A percentile compares a stretch with the other conserved stretches of the same genome.
These are phyloP conservation scores for Argynnis bischoffii DNA, from an alignment of 2,888 invertebrate species.

Conservation along the genomic window DNA sequence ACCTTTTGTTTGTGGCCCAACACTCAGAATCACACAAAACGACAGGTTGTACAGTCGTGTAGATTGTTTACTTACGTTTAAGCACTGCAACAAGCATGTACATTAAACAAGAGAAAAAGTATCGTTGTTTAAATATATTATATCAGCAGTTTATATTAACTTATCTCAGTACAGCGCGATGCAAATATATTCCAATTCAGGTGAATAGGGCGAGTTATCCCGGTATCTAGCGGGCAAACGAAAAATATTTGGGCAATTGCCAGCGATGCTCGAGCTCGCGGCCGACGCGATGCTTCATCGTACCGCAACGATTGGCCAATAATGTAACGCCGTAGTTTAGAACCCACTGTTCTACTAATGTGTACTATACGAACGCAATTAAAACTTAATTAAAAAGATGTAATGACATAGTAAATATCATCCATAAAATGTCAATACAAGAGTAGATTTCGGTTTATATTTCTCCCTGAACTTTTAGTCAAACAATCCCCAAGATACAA, in stretches of 20 bases:
- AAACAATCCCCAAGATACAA: too few relatives aligned
- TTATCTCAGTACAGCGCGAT: constrained; percentile 35
- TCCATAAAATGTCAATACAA: too few relatives aligned
- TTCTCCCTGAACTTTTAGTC: too few relatives aligned
- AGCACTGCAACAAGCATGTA: too few relatives aligned
- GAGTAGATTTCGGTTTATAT: too few relatives aligned
- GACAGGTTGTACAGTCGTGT: too few relatives aligned
- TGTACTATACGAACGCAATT: constrained; percentile 24
- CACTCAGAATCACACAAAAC: too few relatives aligned
- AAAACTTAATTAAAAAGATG: neutral
- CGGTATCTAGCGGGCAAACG: constrained; percentile 65
- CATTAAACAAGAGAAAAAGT: too few relatives aligned
- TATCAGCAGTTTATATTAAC: constrained; percentile 4
- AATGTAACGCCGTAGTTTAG: constrained; percentile 56
- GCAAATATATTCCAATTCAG: constrained; percentile 70
- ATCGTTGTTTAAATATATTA: neutral
- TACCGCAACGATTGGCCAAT: constrained; percentile 59
- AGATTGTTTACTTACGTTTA: too few relatives aligned
- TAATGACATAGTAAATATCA: too few relatives aligned
- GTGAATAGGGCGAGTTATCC: constrained; percentile 77
- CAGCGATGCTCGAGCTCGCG: constrained; percentile 65
- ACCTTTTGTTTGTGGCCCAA: too few relatives aligned
- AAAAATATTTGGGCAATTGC: constrained; percentile 75
- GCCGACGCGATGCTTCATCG: constrained; percentile 53
- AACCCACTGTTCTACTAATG: constrained; percentile 48